Base-by-base conservation (phyloP, 2,888 invertebrate genomes). In the Hirudinaria manillensis region DNA sequence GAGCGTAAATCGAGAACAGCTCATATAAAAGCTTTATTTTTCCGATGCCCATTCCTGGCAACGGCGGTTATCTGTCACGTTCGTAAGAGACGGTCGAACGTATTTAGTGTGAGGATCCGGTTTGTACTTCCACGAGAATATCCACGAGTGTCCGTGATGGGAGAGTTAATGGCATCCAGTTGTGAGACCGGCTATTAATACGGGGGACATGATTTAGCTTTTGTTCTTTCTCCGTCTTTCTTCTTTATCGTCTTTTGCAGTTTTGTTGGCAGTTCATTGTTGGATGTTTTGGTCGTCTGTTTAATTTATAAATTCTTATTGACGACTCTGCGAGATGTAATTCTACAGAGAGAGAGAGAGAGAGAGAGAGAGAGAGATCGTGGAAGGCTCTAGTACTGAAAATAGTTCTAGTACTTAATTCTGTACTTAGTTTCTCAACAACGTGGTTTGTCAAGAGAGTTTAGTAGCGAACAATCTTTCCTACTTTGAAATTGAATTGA, bases 61-160 rank as follows among this genome's bases (percentile, higher is more conserved):
- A 19, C 61, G n/a, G 7, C 61, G 61, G 61, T 61, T 61, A 61
- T 61, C 61, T 61, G 61, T 61, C 61, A 61, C 61, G 61, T 61
- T 19, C 61, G 7, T 24, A 61, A 61, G 61, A 61, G 61, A 61
- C 61, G 61, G 61, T 61, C 13, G 61, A 61, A 24, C 29, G 61
- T 61, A 61, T 61, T 61, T 61, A 61, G 61, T 61, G 61, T 27
- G 29, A 61, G 61, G 45, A 45, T 45, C n/a, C 61, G 10, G 61
- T 61, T 61, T 61, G 61, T 61, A 61, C 61, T 27, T 7, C 61
- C 7, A 61, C 61, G 29, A 61, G 61, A 61, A 61, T 61, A 61
- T 29, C 24, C 19, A 53, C 53, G 53, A 13, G 45, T 16, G 61
- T 61, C 61, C 61, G 61, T 61, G 61, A 61, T 29, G 61, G 24